Conservation (phyloP, 2,113 vertebrate genomes). For the Willisornis vidua region DNA sequence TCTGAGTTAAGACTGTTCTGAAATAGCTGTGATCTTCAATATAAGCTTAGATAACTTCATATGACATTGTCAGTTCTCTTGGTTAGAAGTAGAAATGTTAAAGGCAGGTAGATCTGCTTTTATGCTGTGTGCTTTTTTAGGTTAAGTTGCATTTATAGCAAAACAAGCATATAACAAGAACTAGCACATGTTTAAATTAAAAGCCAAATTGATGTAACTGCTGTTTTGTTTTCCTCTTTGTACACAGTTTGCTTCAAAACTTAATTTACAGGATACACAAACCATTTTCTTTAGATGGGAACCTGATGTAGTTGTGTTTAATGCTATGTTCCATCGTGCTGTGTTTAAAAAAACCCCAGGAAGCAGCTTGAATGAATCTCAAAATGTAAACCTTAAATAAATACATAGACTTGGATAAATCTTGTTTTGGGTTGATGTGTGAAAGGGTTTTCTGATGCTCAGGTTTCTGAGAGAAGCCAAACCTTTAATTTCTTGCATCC, state of each 20-base stretch:
- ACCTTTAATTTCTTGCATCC: not conserved
- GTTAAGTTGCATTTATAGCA: not conserved
- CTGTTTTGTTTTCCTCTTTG: not conserved
- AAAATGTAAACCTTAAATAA: conserved; percentile 47
- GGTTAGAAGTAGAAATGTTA: not conserved
- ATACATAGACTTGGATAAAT: conserved; percentile 14
- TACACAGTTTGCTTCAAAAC: not conserved
- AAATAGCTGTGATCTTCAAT: not conserved
- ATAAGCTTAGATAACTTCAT: not conserved
- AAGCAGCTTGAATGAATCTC: conserved; percentile 60
- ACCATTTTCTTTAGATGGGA: conserved; percentile 44
- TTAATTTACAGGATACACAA: conserved; percentile 15
- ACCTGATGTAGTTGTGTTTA: not conserved
- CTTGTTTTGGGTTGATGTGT: not conserved
- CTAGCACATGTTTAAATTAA: not conserved
- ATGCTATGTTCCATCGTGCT: not conserved
- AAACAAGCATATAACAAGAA: not conserved
- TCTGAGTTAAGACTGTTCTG: not conserved
- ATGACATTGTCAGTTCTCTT: not conserved
- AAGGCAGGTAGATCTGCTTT: not conserved
- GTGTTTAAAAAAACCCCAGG: conserved; percentile 53
- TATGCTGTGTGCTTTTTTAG: not conserved
- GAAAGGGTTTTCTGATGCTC: not conserved
- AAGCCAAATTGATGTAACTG: not conserved
- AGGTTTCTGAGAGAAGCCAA: conserved; percentile 12